phyloP scores from a whole-genome alignment of 2,113 vertebrate genomes.

The Phocoena phocoena region DNA sequence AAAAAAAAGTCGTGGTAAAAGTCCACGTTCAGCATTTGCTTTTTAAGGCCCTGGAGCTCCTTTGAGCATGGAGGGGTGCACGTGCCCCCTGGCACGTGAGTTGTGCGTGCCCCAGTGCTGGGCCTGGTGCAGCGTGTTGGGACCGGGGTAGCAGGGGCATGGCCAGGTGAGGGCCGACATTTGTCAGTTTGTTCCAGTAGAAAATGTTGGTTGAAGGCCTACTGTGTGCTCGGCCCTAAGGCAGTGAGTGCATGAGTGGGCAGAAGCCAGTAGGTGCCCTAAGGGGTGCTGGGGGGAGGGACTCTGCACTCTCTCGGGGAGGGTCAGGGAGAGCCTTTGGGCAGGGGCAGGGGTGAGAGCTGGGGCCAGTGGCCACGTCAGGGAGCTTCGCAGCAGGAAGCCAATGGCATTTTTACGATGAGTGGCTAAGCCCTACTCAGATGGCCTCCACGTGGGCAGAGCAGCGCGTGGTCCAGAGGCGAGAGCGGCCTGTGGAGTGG shows the following conservation, averaged over 20 bases:
- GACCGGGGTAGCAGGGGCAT: accelerated
- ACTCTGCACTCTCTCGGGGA: background rate
- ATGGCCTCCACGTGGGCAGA: background rate
- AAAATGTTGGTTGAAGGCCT: background rate
- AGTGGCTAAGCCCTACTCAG: accelerated
- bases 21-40: accelerated
- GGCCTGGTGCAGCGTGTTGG: background rate
- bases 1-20: accelerated
- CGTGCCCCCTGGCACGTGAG: accelerated
- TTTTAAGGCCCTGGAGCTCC: background rate
- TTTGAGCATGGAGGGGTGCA: accelerated
- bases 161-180: background rate
- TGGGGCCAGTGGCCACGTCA: accelerated
- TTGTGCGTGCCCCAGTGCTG: accelerated
- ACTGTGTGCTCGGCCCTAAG: accelerated
- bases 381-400: background rate
- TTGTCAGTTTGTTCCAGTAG: background rate
- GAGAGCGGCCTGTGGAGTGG: accelerated
- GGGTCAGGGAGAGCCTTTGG: too few species aligned
- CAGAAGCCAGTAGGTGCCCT: too few species aligned
- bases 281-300: background rate
- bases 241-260: background rate
- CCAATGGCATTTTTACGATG: accelerated
- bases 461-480: background rate
- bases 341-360: background rate